Percentiles rank a stretch among this genome's conserved stretches.
Conservation (phyloP, 2,888 invertebrate species). For the Entomobrya proxima region DNA sequence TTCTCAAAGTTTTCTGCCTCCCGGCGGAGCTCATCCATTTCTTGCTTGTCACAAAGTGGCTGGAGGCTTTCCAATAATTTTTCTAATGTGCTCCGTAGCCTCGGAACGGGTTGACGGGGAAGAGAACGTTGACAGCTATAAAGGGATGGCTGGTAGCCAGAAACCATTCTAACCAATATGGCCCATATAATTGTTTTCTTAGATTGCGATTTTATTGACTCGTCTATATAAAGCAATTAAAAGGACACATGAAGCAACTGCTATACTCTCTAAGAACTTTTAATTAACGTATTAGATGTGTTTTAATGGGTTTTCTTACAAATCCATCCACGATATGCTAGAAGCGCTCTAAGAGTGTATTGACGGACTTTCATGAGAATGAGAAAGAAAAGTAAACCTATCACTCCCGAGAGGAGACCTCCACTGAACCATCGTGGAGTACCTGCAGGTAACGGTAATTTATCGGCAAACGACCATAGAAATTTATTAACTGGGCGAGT, state of each 20-base stretch:
- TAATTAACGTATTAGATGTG: too few relatives aligned
- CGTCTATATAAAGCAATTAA: slow-evolving; percentile 76
- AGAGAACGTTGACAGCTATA: slow-evolving; percentile 81
- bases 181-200: slow-evolving; percentile 78
- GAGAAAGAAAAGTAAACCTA: slow-evolving; percentile 78
- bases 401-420: slow-evolving; percentile 76
- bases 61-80: slow-evolving; percentile 78
- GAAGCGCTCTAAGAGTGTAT: slow-evolving; percentile 78
- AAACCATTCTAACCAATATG: slow-evolving; percentile 78
- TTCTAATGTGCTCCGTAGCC: slow-evolving; percentile 79
- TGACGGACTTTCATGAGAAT: slow-evolving; percentile 78
- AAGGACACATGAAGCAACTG: too few relatives aligned
- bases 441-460: slow-evolving; percentile 72
- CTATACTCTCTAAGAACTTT: too few relatives aligned
- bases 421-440: slow-evolving; percentile 77
- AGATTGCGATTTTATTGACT: slow-evolving; percentile 77
- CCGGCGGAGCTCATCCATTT: slow-evolving; percentile 77
- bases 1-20: slow-evolving; percentile 78
- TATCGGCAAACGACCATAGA: slow-evolving; percentile 76
- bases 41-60: slow-evolving; percentile 77
- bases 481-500: slow-evolving; percentile 76
- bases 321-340: slow-evolving; percentile 81
- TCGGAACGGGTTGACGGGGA: slow-evolving; percentile 80
- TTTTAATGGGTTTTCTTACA: slow-evolving; percentile 79
- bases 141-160: slow-evolving; percentile 79